Conservation (phyloP, 92 coral and sea anemone species). For the Palythoa grandiflora region DNA sequence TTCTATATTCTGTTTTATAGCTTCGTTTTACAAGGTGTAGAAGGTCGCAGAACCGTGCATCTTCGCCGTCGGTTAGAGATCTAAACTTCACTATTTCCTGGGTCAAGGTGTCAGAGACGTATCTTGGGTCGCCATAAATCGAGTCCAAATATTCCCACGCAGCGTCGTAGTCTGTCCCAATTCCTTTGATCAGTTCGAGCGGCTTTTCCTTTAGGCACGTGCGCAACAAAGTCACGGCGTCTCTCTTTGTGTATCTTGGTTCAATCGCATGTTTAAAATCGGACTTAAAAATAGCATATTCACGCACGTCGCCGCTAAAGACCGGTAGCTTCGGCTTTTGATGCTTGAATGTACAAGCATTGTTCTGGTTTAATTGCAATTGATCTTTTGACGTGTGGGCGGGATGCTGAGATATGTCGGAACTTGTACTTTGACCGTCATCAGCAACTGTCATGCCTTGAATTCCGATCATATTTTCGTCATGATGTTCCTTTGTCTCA, state of each 20-base stretch:
- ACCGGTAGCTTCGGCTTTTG: not conserved
- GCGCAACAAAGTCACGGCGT: constrained; percentile 60
- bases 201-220: constrained; percentile 54
- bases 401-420: constrained; percentile 11
- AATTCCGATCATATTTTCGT: constrained; percentile 12
- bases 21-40: constrained; percentile 60
- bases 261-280: constrained; percentile 71
- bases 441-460: not conserved
- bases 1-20: constrained; percentile 57
- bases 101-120: constrained; percentile 60
- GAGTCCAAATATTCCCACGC: constrained; percentile 73
- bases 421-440: constrained; percentile 5
- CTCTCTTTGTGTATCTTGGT: constrained; percentile 44
- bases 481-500: constrained; percentile 16
- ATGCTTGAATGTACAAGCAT: not conserved
- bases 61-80: constrained; percentile 44
- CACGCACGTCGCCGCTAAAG: not conserved
- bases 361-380: not conserved
- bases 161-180: constrained; percentile 68
- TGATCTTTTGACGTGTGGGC: not conserved
- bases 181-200: constrained; percentile 63
- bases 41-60: constrained; percentile 66
- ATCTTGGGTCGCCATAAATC: constrained; percentile 67
- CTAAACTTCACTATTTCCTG: constrained; percentile 55
- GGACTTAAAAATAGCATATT: constrained; percentile 44